Evolutionary conservation across 2,797 vertebrate genomes (phyloP).

Genomic region (Triplophysa bombifrons): DNA sequence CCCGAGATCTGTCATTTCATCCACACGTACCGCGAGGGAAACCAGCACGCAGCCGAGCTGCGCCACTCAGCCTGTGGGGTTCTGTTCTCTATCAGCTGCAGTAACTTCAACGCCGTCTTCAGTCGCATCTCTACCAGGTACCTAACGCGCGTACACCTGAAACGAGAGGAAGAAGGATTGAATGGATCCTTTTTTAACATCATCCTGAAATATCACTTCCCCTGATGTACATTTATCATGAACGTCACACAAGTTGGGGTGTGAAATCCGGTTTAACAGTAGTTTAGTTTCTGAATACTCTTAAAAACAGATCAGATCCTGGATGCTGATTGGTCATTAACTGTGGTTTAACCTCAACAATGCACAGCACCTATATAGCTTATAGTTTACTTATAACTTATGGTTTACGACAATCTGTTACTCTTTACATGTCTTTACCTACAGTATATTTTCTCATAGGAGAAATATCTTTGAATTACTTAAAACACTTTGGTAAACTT

Average conservation of each 20-base stretch:
- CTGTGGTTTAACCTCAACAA: too few species aligned
- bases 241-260: too few species aligned
- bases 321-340: too few species aligned
- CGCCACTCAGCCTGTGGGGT: slow-evolving; percentile 91
- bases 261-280: too few species aligned
- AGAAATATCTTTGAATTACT: background rate
- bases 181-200: background rate
- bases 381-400: background rate
- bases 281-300: too few species aligned
- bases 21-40: slow-evolving; percentile 92
- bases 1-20: slow-evolving; percentile 99
- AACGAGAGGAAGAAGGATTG: background rate
- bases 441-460: too few species aligned
- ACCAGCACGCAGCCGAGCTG: slow-evolving; percentile 91
- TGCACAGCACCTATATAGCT: background rate
- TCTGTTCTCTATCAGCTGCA: slow-evolving; percentile 97
- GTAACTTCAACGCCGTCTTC: slow-evolving; percentile 96
- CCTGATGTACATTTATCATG: background rate
- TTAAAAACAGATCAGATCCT: too few species aligned
- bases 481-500: background rate
- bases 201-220: too few species aligned
- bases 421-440: background rate
- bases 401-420: background rate
- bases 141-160: background rate
- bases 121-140: slow-evolving; percentile 97